Evolutionary conservation across 2,888 invertebrate species (phyloP), one percentile per base, ranked within the genome.

Genomic region (Masnerella sp.): DNA sequence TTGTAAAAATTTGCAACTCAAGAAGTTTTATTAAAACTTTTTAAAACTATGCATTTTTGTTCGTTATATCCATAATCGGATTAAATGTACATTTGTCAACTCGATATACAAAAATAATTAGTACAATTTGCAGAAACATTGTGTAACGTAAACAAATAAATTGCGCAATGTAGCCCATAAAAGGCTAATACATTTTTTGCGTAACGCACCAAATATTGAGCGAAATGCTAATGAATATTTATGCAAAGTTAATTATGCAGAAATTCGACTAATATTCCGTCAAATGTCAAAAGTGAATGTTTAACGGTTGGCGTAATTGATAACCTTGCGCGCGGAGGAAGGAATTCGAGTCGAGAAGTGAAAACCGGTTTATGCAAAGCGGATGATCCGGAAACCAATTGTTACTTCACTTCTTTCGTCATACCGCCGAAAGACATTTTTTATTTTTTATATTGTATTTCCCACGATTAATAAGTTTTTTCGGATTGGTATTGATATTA

Each of bases 371-470:
- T 58, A 17, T 12, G 18, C 34, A 54, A 58, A 49, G 34, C 30
- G 43, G 58, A 62, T 58, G 56, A 58, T 45, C 49, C 64, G 70
- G 61, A 70, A 70, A 70, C 43, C 43, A 42, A 70, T 70, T 56
- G 56, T 70, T 62, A 45, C 43, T 43, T 32, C 56, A 62, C 56
- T 25, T 42, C 43, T 70, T 70, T 49, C 56, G 38, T 61, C 54
- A 52, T n/a, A 5, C 8, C 2, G 15, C n/a, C 8, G 9, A 11
- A 51, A 40, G 43, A 47, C 8, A 40, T 38, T 38, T 68, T 58
- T 56, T 22, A 22, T 22, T 14, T 12, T 2, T 12, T 38, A 38
- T n/a, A 17, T 2, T n/a, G n/a, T n/a, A n/a, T n/a, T n/a, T n/a
- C n/a, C n/a, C n/a, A n/a, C n/a, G n/a, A n/a, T n/a, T n/a, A n/a